Evolutionary conservation across 2,888 invertebrate species (phyloP).

Genomic region (Campaea margaritaria): DNA sequence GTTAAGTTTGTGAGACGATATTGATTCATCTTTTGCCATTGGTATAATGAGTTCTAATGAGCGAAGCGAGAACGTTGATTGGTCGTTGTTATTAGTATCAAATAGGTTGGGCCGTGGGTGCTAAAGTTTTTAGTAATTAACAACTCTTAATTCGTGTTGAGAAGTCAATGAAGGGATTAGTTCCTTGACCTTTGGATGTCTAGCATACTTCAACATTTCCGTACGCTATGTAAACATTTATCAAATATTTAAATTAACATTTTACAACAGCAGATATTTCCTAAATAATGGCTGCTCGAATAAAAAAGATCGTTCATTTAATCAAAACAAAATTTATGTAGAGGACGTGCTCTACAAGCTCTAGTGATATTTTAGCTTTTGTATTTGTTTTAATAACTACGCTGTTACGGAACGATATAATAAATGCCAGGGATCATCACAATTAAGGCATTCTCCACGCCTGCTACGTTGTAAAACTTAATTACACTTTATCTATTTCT

Average conservation of each 20-base stretch:
- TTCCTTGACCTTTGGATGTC: conserved; percentile 34
- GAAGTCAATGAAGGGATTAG: conserved; percentile 35
- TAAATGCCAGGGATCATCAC: conserved; percentile 22
- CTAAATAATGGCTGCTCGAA: not conserved
- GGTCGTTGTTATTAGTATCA: conserved; percentile 57
- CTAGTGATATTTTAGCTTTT: conserved; percentile 11
- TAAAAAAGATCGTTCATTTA: too few species aligned
- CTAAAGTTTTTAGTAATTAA: conserved; percentile 41
- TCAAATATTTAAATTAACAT: not conserved
- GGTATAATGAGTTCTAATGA: conserved; percentile 60
- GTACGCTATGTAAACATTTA: conserved; percentile 5
- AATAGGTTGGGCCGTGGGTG: conserved; percentile 39
- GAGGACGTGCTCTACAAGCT: not conserved
- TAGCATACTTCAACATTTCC: conserved; percentile 19
- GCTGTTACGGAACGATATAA: conserved; percentile 15
- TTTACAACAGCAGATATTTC: not conserved
- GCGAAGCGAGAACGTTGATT: conserved; percentile 55
- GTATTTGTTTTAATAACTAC: conserved; percentile 20
- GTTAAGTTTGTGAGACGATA: conserved; percentile 43
- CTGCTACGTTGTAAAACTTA: conserved; percentile 17
- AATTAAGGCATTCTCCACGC: conserved; percentile 29
- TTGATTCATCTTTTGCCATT: conserved; percentile 55
- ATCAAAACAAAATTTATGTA: not conserved
- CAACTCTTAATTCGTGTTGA: conserved; percentile 34
- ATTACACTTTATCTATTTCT: conserved; percentile 31